Base-by-base conservation (phyloP, 2,113 vertebrate genomes). In the Crotalus horridus region DNA sequence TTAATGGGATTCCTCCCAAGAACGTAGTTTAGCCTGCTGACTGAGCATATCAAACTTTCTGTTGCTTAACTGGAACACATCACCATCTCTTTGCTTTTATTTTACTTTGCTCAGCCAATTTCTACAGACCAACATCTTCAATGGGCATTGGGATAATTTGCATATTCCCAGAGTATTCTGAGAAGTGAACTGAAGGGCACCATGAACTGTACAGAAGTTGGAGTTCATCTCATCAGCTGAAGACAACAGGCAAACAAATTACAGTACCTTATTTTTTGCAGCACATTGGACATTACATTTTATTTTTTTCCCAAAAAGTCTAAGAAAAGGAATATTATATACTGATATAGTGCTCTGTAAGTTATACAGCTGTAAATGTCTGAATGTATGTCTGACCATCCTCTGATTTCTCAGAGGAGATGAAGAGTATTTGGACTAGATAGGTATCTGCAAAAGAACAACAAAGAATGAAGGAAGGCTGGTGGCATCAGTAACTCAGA, bases 1-100 rank as follows among this genome's bases (percentile, higher is more conserved):
- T 91, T 85, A 85, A 85, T 85, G 53, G 74, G 53, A 74, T 55
- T 17, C 74, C 90, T 85, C 90, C 90, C 53, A 85, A 91, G 69
- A 91, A 85, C 29, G 53, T 85, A 53, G 90, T 58, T 91, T 58
- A 56, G 74, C 54, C 12, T 43, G 43, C 17, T 24, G 6, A 26
- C 26, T 1, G 29, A 5, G 24, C 39, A 86, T 59, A n/a, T 29
- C 74, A 29, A 59, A 48, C 39, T 59, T 56, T 46, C 54, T 91
- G 74, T 91, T 91, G 90, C 54, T 86, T 91, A 91, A 91, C 24
- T 43, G 55, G 54, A 24, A n/a, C 54, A 29, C 17, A 81, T 43
- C 74, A 81, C 17, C 74, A 21, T 81, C 17, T 81, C 74, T 21
- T n/a, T 69, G 12, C 64, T 69, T 69, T 6, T 21, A 7, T 81